Base-by-base conservation (phyloP, 2,113 vertebrate species). In the Microcebus tavaratra region DNA sequence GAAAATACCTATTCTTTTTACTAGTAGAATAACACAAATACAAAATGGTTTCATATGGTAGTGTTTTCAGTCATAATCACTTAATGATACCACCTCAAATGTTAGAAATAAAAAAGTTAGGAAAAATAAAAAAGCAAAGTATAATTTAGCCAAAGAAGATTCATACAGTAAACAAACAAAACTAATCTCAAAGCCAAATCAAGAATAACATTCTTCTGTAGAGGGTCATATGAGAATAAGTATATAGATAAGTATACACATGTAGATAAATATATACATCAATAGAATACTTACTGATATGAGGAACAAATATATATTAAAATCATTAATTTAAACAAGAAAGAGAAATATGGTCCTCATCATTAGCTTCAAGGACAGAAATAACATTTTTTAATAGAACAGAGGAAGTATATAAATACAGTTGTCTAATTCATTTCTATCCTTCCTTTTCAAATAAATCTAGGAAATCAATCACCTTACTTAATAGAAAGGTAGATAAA, bases 251-350 rank as follows among this genome's bases (percentile, higher is more conserved):
- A 73, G n/a, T 14, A 73, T 6, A 79, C 14, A 72, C 36, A 63
- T 75, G 57, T 55, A 48, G 39, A n/a, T 93, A 87, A 86, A 70
- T 57, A 90, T 0, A 73, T 3, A 81, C 6, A 73, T 34, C 50
- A 36, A n/a, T 6, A 84, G 42, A 72, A 68, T 20, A 42, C n/a
- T 61, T 92, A 48, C 25, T 65, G 80, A 97, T 87, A 29, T 65
- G 45, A 85, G 31, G 21, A 76, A 36, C 27, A 59, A 3, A 78
- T 70, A 73, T 25, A 36, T 13, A 85, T 73, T 36, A 53, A 88
- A 83, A 88, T 88, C 36, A 92, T 72, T 79, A 63, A 89, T 85
- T 91, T 84, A 89, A 95, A 86, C 13, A 91, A 91, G 36, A 92
- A 92, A 73, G 27, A 88, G 59, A 91, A 93, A 72, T 55, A 27